Conservation (phyloP, 2,888 invertebrate species). For the Pocota personata region DNA sequence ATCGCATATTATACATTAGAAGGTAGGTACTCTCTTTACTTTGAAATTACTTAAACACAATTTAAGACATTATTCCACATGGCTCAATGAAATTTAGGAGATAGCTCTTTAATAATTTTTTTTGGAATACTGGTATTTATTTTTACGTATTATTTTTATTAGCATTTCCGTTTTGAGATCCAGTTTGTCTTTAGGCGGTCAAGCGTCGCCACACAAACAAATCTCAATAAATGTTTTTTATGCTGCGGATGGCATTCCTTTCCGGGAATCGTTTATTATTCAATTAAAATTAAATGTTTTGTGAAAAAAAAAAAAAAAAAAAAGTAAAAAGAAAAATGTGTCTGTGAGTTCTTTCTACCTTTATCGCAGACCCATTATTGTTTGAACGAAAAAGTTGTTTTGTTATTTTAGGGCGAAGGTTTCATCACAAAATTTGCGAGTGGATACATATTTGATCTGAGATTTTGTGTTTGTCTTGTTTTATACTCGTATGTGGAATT, state of each 20-base stretch:
- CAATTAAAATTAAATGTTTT: conserved; percentile 33
- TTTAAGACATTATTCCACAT: background rate
- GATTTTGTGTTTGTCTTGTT: conserved; percentile 2
- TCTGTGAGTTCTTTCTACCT: background rate
- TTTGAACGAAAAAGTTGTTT: conserved; percentile 27
- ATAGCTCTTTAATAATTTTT: background rate
- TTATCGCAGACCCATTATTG: background rate
- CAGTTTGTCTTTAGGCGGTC: conserved; percentile 5
- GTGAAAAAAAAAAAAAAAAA: background rate
- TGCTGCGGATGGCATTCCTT: conserved; percentile 4
- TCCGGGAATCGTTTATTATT: conserved; percentile 36
- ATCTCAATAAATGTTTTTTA: background rate
- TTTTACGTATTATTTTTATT: background rate
- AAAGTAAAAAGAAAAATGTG: background rate
- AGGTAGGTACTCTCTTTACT: conserved; percentile 2
- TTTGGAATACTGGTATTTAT: background rate
- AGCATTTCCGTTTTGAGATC: background rate
- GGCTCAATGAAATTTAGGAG: too few species aligned
- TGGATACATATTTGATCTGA: conserved; percentile 4
- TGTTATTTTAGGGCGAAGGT: conserved; percentile 32
- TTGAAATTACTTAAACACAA: background rate
- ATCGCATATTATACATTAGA: background rate
- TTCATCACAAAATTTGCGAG: background rate
- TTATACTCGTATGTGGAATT: background rate
- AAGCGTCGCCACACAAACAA: background rate